These are phyloP conservation scores for Netelia fuscicornis DNA, from an alignment of 2,888 invertebrate genomes.

Conservation along the genomic window DNA sequence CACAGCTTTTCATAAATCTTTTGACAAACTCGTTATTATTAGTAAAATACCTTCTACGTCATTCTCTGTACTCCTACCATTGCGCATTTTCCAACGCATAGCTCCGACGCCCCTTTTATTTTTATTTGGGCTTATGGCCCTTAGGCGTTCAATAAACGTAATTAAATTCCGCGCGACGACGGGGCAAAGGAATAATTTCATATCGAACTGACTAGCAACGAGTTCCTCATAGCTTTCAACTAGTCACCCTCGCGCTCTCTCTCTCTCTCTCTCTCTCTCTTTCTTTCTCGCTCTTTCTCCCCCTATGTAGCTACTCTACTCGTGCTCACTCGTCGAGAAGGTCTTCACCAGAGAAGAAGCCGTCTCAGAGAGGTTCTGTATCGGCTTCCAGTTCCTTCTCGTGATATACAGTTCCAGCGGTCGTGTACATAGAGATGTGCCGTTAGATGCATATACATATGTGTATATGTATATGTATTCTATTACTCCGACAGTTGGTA, in stretches of 20 bases:
- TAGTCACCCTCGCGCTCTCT: not conserved
- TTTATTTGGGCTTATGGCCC: not conserved
- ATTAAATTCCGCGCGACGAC: conserved; percentile 13
- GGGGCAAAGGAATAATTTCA: conserved; percentile 15
- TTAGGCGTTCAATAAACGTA: not conserved
- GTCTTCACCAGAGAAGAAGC: not conserved
- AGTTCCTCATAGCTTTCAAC: not conserved
- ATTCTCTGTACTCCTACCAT: no score
- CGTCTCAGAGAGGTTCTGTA: not conserved
- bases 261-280: conserved; percentile 6
- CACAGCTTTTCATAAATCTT: no score
- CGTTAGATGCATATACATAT: not conserved
- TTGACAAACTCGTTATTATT: no score
- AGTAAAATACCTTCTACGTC: no score
- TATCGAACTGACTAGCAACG: not conserved
- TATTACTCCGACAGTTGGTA: not conserved
- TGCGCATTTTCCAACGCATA: not conserved
- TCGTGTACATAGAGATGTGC: not conserved
- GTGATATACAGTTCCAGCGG: not conserved
- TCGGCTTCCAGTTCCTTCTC: not conserved
- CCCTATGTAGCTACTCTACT: not conserved
- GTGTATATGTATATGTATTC: not conserved
- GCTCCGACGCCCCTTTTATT: not conserved
- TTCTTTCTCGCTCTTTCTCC: not conserved
- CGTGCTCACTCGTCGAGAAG: not conserved